phyloP scores from a whole-genome alignment of 1,140 invertebrate genomes.

The Rhopalosiphum maidis region DNA sequence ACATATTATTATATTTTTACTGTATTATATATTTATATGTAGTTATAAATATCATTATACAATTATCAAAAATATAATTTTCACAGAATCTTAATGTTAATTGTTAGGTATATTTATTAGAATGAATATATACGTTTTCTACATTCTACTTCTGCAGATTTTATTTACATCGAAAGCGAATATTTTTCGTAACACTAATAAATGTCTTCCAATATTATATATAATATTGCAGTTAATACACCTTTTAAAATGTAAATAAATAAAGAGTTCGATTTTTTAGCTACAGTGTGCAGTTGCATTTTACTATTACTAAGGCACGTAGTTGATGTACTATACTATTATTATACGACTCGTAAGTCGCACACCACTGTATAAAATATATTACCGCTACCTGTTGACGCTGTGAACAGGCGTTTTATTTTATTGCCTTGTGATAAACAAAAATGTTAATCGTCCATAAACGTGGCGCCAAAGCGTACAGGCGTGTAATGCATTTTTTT shows the following conservation, averaged over 20 bases:
- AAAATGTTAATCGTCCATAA: slow-evolving; percentile 36
- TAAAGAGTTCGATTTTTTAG: not conserved
- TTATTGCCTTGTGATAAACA: slow-evolving; percentile 35
- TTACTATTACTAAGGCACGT: not conserved
- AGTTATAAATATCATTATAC: no score
- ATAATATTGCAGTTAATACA: not conserved
- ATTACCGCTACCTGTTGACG: slow-evolving; percentile 25
- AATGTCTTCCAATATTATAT: not conserved
- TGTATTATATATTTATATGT: no score
- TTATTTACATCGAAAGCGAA: not conserved
- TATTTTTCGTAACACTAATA: not conserved
- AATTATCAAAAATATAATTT: no score
- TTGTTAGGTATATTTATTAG: not conserved
- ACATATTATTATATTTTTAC: not conserved
- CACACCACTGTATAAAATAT: not conserved
- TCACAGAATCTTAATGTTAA: not conserved
- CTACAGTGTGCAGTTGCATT: not conserved
- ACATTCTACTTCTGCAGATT: not conserved
- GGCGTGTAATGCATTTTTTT: not conserved
- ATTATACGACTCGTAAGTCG: not conserved
- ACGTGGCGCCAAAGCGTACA: slow-evolving; percentile 13
- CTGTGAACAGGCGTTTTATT: not conserved
- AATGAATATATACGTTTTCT: not conserved
- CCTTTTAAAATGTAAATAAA: not conserved
- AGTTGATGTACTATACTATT: not conserved